These are phyloP conservation scores for Eubucco bourcierii DNA, from an alignment of 2,113 vertebrate species.

Conservation along the genomic window DNA sequence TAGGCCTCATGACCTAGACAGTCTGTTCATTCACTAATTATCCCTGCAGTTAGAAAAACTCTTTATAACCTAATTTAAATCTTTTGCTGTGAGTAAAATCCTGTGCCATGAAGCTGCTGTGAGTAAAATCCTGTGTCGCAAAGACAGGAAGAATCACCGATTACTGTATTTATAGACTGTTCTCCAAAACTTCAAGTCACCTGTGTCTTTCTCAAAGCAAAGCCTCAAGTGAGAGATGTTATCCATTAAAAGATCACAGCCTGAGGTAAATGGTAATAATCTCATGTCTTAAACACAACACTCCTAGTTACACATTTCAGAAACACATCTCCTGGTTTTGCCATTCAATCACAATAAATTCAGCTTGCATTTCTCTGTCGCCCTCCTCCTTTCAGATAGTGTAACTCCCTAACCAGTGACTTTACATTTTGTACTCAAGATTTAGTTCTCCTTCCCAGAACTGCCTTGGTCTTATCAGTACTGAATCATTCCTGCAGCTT, in stretches of 20 bases:
- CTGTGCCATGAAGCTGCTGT: background rate
- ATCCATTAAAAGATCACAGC: background rate
- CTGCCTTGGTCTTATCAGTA: background rate
- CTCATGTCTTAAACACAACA: background rate
- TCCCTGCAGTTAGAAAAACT: background rate
- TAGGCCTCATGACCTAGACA: background rate
- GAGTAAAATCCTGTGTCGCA: background rate
- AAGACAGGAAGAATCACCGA: background rate
- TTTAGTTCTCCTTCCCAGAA: background rate
- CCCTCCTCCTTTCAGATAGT: background rate
- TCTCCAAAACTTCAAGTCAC: background rate
- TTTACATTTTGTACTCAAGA: background rate
- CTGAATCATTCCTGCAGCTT: background rate
- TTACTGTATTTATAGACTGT: background rate
- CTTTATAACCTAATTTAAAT: background rate
- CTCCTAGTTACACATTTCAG: background rate
- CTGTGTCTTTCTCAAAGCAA: background rate
- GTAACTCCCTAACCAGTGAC: background rate
- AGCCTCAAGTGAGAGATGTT: background rate
- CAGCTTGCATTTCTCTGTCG: background rate
- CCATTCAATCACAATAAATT: background rate
- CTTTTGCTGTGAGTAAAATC: background rate
- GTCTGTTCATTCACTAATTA: background rate
- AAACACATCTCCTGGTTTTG: background rate
- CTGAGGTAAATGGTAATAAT: background rate